Percentiles rank a stretch among this genome's conserved stretches.
These are phyloP conservation scores for Dissostichus mawsoni DNA, from an alignment of 2,113 vertebrate species.

Conservation along the genomic window DNA sequence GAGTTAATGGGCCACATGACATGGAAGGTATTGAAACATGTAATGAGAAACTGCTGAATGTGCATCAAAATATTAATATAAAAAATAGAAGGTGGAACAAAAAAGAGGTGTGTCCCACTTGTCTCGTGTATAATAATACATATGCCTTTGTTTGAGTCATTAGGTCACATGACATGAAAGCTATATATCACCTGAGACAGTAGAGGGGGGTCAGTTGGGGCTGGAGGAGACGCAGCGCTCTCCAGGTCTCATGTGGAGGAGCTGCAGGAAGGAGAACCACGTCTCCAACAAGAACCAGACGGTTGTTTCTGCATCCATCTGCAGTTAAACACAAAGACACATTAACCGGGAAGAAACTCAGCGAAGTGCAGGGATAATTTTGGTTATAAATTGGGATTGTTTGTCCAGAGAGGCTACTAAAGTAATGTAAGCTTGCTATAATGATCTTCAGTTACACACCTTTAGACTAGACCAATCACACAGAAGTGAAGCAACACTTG, in stretches of 20 bases:
- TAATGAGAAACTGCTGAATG: no score
- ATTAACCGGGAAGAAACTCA: background rate
- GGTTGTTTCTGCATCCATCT: slow-evolving; percentile 13
- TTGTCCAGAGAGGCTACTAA: no score
- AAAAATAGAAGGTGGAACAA: no score
- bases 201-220: background rate
- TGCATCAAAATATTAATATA: no score
- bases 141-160: no score
- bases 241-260: background rate
- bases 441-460: background rate
- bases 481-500: background rate
- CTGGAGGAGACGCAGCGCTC: background rate
- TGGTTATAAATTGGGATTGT: no score
- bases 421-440: background rate
- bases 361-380: no score
- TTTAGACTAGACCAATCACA: background rate
- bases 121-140: no score
- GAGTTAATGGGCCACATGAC: no score
- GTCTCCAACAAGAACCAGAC: background rate
- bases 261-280: background rate
- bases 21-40: no score
- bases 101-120: no score
- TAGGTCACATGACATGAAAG: no score
- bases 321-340: background rate
- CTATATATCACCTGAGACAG: background rate